phyloP scores from a whole-genome alignment of 2,888 invertebrate species.

The Eupithecia pulchellata region DNA sequence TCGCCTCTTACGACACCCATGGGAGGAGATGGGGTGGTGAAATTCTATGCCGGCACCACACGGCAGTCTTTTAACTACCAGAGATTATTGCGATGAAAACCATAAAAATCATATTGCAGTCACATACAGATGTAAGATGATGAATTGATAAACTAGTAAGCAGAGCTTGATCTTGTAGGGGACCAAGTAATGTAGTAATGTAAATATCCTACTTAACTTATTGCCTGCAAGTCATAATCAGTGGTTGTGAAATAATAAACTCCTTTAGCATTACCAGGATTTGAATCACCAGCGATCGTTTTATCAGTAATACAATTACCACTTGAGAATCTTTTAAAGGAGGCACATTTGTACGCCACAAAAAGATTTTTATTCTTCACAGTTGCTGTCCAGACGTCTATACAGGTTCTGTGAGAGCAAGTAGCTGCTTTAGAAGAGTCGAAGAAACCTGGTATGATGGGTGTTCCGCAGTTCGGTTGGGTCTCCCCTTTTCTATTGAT shows the following conservation, averaged over 20 bases:
- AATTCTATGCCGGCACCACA: too few relatives aligned
- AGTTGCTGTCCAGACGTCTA: constrained; percentile 61
- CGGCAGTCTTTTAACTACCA: neutral
- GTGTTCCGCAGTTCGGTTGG: constrained; percentile 80
- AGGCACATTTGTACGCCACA: constrained; percentile 59
- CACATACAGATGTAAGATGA: too few relatives aligned
- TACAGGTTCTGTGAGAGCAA: constrained; percentile 64
- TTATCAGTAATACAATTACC: constrained; percentile 54
- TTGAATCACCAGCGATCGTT: constrained; percentile 65
- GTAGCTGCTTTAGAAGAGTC: constrained; percentile 64
- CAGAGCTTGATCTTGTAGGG: neutral
- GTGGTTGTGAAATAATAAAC: constrained; percentile 63
- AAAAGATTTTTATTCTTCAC: constrained; percentile 59
- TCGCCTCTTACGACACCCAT: too few relatives aligned
- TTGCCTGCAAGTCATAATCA: constrained; percentile 36
- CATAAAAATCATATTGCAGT: neutral
- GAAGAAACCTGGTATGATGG: constrained; percentile 60
- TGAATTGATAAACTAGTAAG: too few relatives aligned
- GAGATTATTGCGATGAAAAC: neutral
- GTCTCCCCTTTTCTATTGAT: constrained; percentile 77
- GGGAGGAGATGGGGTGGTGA: too few relatives aligned
- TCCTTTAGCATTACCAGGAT: constrained; percentile 62
- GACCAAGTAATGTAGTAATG: neutral
- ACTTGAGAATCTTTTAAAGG: constrained; percentile 44
- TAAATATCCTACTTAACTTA: constrained; percentile 9